phyloP scores from a whole-genome alignment of 1,140 invertebrate species.

The Drosophila kurseongensis region DNA sequence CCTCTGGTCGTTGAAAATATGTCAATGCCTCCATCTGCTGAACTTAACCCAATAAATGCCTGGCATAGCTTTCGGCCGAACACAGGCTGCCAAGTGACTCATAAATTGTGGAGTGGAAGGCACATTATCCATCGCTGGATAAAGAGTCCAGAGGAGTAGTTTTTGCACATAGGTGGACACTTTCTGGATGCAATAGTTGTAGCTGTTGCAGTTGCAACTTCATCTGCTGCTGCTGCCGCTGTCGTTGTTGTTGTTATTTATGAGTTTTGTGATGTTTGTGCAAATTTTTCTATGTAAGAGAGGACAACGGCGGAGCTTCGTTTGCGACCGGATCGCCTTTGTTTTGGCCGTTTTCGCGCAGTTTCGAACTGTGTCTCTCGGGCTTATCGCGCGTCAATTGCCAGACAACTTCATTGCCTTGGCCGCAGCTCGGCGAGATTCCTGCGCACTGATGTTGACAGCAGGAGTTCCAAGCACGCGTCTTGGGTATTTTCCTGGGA shows the following conservation, averaged over 20 bases:
- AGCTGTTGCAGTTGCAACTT: conserved; percentile 15
- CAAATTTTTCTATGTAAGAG: conserved; percentile 79
- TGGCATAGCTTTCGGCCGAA: conserved; percentile 46
- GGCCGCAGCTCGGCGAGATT: conserved; percentile 51
- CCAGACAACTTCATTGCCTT: conserved; percentile 80
- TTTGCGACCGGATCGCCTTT: conserved; percentile 31
- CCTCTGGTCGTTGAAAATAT: conserved; percentile 26
- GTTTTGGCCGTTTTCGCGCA: conserved; percentile 37
- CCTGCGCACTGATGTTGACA: conserved; percentile 76
- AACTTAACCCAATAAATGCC: conserved; percentile 77
- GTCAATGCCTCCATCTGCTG: conserved; percentile 37
- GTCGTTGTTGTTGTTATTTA: conserved; percentile 75
- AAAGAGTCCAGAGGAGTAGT: conserved; percentile 34
- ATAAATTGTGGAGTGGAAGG: conserved; percentile 76
- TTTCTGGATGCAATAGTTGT: conserved; percentile 44
- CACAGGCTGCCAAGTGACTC: conserved; percentile 58
- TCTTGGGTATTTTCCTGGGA: conserved; percentile 36
- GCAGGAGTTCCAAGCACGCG: conserved; percentile 78
- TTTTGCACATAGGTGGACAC: conserved; percentile 58
- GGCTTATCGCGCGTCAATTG: conserved; percentile 75
- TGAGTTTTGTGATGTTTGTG: conserved; percentile 82
- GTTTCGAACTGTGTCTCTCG: conserved; percentile 51
- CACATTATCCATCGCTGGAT: conserved; percentile 63
- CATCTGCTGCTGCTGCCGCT: conserved; percentile 13
- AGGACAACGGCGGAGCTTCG: conserved; percentile 14